Evolutionary conservation across 1,140 invertebrate species (phyloP).

Genomic region (Lethocerus indicus): DNA sequence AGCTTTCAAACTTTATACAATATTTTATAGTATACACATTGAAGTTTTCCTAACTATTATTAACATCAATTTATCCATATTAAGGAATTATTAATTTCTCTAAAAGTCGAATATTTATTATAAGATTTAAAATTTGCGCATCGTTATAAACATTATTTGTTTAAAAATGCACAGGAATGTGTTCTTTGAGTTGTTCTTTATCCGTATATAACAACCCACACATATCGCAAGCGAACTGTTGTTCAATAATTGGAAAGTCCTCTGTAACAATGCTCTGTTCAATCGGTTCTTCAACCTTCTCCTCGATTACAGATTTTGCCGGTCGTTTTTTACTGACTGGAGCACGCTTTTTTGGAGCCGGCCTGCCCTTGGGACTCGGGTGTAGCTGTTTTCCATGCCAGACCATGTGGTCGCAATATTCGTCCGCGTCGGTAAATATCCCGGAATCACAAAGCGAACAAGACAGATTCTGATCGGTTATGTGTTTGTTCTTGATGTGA

Average conservation of each 20-base stretch:
- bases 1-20: no score
- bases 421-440: conserved; percentile 11
- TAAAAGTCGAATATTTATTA: no score
- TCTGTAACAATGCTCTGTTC: conserved; percentile 12
- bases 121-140: not conserved
- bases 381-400: conserved; percentile 15
- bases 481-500: conserved; percentile 14
- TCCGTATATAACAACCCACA: conserved; percentile 11
- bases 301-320: not conserved
- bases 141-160: not conserved
- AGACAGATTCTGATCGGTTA: not conserved
- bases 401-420: conserved; percentile 15
- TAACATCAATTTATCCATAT: no score
- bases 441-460: conserved; percentile 15
- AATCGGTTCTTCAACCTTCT: conserved; percentile 7
- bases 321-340: not conserved
- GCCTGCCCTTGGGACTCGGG: not conserved
- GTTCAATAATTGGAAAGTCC: conserved; percentile 11
- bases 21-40: no score
- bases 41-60: no score
- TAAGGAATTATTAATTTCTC: no score
- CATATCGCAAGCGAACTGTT: conserved; percentile 8
- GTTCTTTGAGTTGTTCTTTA: conserved; percentile 12
- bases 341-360: not conserved
- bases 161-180: conserved; percentile 13